Evolutionary conservation across 1,140 invertebrate species (phyloP).

Genomic region (Caenorhabditis latens): DNA sequence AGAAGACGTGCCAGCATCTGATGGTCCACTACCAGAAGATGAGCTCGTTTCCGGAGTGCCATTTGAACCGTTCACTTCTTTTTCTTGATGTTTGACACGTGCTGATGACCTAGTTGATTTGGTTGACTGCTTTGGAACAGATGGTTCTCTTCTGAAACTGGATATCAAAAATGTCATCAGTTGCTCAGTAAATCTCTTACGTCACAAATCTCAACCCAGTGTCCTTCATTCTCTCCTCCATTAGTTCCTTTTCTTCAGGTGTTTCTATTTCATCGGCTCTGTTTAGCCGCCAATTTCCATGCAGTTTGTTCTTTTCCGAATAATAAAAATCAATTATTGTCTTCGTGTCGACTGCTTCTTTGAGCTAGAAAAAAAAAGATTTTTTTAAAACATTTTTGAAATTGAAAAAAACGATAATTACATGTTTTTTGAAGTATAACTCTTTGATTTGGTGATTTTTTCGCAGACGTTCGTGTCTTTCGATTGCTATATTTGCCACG

Average conservation of each 20-base stretch:
- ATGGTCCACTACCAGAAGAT: no score
- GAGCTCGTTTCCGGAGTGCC: no score
- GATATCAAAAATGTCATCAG: neutral
- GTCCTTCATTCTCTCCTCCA: neutral
- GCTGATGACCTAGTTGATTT: no score
- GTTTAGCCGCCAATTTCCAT: slow-evolving; percentile 35
- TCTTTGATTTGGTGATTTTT: neutral
- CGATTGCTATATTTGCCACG: slow-evolving; percentile 7
- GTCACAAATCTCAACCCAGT: neutral
- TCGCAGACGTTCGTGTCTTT: neutral
- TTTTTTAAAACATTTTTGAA: no score
- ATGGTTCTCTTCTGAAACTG: no score
- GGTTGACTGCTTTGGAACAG: no score
- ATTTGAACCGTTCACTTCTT: no score
- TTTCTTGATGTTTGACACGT: no score
- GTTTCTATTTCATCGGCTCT: neutral
- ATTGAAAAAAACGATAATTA: neutral
- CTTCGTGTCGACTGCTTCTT: neutral
- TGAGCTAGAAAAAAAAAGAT: neutral
- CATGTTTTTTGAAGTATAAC: neutral
- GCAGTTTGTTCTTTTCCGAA: neutral
- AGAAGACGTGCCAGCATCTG: no score
- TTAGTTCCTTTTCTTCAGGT: neutral
- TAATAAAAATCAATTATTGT: slow-evolving; percentile 27
- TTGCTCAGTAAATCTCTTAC: neutral